phyloP scores from a whole-genome alignment of 2,797 vertebrate species.

The Gymnodraco acuticeps region DNA sequence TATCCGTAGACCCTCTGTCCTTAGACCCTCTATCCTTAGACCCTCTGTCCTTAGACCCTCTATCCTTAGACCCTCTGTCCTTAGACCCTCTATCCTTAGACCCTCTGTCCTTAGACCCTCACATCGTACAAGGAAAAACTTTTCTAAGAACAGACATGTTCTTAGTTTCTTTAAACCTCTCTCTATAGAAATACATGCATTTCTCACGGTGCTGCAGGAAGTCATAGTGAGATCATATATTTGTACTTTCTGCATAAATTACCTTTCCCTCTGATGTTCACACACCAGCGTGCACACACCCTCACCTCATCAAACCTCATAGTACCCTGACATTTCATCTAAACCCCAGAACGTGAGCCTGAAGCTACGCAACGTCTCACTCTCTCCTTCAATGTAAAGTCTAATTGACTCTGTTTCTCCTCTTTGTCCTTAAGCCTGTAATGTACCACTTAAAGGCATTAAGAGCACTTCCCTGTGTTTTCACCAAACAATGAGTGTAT shows the following conservation, averaged over 20 bases:
- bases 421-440: conserved; percentile 9
- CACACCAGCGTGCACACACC: conserved; percentile 25
- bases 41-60: no score
- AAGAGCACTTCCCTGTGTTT: conserved; percentile 39
- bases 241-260: conserved; percentile 41
- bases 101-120: no score
- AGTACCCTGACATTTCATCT: conserved; percentile 57
- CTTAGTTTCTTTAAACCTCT: not conserved
- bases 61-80: no score
- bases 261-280: conserved; percentile 52
- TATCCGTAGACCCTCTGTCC: no score
- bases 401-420: conserved; percentile 18
- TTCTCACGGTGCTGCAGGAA: conserved; percentile 25
- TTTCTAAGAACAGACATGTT: no score
- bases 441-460: conserved; percentile 27
- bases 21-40: no score
- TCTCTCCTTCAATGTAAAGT: conserved; percentile 42
- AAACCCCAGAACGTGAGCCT: conserved; percentile 17
- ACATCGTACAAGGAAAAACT: no score
- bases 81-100: no score
- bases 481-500: conserved; percentile 34
- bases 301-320: conserved; percentile 50
- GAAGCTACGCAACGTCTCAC: conserved; percentile 38
- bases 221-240: conserved; percentile 41
- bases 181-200: conserved; percentile 39